phyloP scores from a whole-genome alignment of 2,113 vertebrate genomes.

The Brevimyrus niger region DNA sequence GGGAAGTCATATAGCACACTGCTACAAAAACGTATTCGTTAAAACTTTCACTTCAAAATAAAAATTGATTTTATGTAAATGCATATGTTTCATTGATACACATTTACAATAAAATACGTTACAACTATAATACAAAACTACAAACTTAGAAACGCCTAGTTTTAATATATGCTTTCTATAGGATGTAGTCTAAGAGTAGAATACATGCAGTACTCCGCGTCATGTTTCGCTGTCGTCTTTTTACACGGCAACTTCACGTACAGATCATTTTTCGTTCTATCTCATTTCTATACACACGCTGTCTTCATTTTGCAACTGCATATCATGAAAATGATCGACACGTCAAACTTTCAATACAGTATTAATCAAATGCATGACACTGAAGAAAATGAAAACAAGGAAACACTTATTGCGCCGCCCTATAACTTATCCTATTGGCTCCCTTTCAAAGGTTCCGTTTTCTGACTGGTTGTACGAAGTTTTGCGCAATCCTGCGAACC shows the following conservation, averaged over 20 bases:
- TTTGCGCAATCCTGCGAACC: not conserved
- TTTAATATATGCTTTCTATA: not conserved
- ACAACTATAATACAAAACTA: not conserved
- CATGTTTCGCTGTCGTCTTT: not conserved
- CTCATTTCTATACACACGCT: not conserved
- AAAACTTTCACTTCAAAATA: not conserved
- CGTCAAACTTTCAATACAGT: not conserved
- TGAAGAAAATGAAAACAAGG: not conserved
- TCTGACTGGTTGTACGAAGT: not conserved
- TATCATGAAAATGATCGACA: not conserved
- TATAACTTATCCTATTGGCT: not conserved
- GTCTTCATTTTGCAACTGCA: not conserved
- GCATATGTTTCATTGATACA: not conserved
- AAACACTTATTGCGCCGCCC: not conserved
- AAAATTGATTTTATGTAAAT: not conserved
- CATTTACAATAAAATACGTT: not conserved
- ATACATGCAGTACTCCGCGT: not conserved
- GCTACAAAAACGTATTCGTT: not conserved
- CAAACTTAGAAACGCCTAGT: not conserved
- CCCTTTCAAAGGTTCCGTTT: not conserved
- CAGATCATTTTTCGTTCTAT: not conserved
- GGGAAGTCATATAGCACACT: not conserved
- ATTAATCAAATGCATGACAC: not conserved
- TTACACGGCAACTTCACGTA: not conserved
- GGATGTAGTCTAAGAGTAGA: not conserved